Conservation (phyloP, 1,140 invertebrate genomes). For the Tetramorium parvispinum region DNA sequence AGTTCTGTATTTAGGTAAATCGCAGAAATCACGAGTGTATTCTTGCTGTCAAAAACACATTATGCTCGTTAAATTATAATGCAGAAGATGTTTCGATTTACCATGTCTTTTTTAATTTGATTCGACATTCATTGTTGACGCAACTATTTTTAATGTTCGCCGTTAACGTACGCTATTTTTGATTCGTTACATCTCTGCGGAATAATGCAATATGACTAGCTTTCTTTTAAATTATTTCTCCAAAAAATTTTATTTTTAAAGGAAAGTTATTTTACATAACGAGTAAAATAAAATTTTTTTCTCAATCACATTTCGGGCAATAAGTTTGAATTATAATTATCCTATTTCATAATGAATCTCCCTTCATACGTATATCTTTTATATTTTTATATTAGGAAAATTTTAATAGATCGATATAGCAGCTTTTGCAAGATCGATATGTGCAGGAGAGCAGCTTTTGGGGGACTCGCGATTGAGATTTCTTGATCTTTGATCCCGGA, state of each 20-base stretch:
- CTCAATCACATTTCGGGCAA: neutral
- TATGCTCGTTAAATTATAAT: constrained; percentile 41
- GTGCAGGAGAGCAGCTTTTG: neutral
- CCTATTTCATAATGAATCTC: neutral
- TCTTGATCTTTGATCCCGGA: constrained; percentile 30
- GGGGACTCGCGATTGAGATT: neutral
- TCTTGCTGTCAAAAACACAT: constrained; percentile 50
- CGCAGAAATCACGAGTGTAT: constrained; percentile 33
- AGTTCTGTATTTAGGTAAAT: constrained; percentile 29
- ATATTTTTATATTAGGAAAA: neutral
- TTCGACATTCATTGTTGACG: constrained; percentile 22
- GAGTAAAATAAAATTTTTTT: neutral
- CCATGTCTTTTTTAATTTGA: constrained; percentile 40
- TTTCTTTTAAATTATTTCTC: neutral
- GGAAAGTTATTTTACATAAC: neutral
- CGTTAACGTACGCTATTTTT: constrained; percentile 34
- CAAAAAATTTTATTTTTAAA: neutral
- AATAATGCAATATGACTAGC: neutral
- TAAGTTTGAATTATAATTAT: neutral
- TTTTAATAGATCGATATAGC: neutral
- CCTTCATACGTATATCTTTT: neutral
- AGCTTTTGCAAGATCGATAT: neutral
- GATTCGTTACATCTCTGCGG: neutral
- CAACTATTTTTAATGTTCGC: constrained; percentile 38
- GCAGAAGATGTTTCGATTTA: constrained; percentile 39